phyloP scores from a whole-genome alignment of 1,140 invertebrate genomes.

The Sminthurinus signatus region DNA sequence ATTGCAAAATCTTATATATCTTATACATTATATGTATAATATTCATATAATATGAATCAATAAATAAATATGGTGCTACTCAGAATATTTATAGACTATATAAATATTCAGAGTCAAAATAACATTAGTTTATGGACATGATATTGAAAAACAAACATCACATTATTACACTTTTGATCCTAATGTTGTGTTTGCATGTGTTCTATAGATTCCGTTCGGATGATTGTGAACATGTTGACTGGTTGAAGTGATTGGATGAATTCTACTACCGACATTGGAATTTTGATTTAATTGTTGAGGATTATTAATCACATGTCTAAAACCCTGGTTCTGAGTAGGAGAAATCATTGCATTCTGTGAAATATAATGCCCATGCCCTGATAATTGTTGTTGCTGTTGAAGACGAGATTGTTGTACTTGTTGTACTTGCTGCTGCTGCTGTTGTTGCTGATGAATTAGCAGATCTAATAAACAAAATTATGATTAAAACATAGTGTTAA shows the following conservation, averaged over 20 bases:
- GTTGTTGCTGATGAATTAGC: slow-evolving; percentile 6
- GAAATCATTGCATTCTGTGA: slow-evolving; percentile 8
- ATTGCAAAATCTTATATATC: no score
- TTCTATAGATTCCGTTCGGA: slow-evolving; percentile 10
- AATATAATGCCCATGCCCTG: neutral
- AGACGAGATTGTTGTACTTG: slow-evolving; percentile 10
- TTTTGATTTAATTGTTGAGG: slow-evolving; percentile 1
- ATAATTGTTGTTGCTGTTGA: slow-evolving; percentile 12
- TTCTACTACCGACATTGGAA: slow-evolving; percentile 11
- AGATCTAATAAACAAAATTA: slow-evolving; percentile 1
- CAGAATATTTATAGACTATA: no score
- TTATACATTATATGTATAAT: no score
- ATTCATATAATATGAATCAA: no score
- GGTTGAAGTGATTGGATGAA: neutral
- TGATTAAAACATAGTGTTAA: neutral
- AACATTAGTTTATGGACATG: no score
- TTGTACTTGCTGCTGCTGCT: neutral
- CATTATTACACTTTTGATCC: slow-evolving; percentile 29
- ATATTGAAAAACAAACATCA: no score
- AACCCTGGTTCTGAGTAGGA: neutral
- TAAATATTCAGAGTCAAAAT: no score
- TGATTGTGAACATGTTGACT: slow-evolving; percentile 21
- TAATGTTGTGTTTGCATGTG: slow-evolving; percentile 19
- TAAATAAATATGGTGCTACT: no score
- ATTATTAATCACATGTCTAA: neutral